Base-by-base conservation (phyloP, 2,113 vertebrate species). In the Chroicocephalus ridibundus region DNA sequence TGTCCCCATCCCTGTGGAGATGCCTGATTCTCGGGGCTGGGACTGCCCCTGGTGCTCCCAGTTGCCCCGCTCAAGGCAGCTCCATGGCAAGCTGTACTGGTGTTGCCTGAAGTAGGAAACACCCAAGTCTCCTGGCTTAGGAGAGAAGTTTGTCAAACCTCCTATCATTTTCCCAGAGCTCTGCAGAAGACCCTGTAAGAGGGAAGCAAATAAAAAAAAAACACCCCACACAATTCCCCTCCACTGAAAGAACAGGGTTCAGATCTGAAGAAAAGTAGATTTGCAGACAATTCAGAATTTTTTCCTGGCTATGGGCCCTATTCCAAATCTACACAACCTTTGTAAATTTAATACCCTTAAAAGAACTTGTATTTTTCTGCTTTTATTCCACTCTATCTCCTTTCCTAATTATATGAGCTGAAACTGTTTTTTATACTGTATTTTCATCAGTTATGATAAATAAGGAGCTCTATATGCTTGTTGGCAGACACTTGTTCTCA, bases 11-110 rank as follows among this genome's bases (percentile, higher is more conserved):
- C 11, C 36, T 5, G 3, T 3, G n/a, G 31, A 78, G 6, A 13
- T 4, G 32, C 2, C 25, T 1, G 1, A 4, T 40, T 4, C 16
- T 27, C 0, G 0, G 21, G 9, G 11, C 42, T 57, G 40, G 25
- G 19, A 2, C 1, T 10, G 38, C 12, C n/a, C 6, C 18, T 17
- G 2, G 5, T 46, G 16, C 12, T 29, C 13, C 10, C 3, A 4
- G 14, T 15, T 44, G 46, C 13, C 24, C 24, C 29, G 24, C 15
- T 68, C 17, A 38, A 55, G 71, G 26, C 17, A 76, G 11, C 13
- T 55, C 17, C 29, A 72, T 86, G 31, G 15, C 7, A 65, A 75
- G 8, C 3, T 1, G 1, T 79, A 27, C 16, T 65, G 15, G 2
- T 57, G 7, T 62, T 79, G 76, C 18, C 20, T 16, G n/a, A 60